These are phyloP conservation scores for Cyrtodaria siliqua DNA, from an alignment of 2,888 invertebrate species.

Conservation along the genomic window DNA sequence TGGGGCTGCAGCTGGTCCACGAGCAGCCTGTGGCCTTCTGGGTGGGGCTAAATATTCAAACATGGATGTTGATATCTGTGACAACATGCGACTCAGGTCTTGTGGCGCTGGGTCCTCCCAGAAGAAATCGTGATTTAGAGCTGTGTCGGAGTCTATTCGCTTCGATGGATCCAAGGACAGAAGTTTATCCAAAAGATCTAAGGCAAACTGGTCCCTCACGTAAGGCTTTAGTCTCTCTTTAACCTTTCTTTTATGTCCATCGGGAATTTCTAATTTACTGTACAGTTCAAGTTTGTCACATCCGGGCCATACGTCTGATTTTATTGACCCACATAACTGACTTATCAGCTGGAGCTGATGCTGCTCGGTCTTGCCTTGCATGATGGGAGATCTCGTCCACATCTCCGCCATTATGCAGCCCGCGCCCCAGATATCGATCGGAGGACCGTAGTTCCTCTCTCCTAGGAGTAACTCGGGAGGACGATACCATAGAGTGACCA, in stretches of 20 bases:
- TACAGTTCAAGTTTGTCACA: slow-evolving; percentile 96
- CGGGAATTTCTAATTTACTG: slow-evolving; percentile 86
- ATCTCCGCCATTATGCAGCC: slow-evolving; percentile 99
- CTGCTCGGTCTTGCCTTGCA: slow-evolving; percentile 96
- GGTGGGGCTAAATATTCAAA: slow-evolving; percentile 96
- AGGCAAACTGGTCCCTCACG: slow-evolving; percentile 95
- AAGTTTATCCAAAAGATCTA: slow-evolving; percentile 96
- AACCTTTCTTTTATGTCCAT: slow-evolving; percentile 83
- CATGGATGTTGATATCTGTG: slow-evolving; percentile 96
- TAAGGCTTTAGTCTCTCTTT: slow-evolving; percentile 91
- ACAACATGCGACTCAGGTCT: slow-evolving; percentile 92
- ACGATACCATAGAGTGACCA: slow-evolving; percentile 98
- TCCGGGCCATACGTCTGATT: slow-evolving; percentile 95
- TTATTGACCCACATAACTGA: slow-evolving; percentile 98
- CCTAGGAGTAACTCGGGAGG: slow-evolving; percentile 86
- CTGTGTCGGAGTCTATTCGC: slow-evolving; percentile 95
- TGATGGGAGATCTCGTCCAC: slow-evolving; percentile 94
- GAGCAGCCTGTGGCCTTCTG: slow-evolving; percentile 86
- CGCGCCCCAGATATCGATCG: slow-evolving; percentile 96
- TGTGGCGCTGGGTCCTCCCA: slow-evolving; percentile 98
- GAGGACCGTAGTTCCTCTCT: slow-evolving; percentile 97
- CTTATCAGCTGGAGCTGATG: slow-evolving; percentile 97
- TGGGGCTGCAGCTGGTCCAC: slow-evolving; percentile 27
- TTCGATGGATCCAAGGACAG: slow-evolving; percentile 96
- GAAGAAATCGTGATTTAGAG: slow-evolving; percentile 99